Percentiles rank a stretch among this genome's conserved stretches.
Conservation (phyloP, 2,888 invertebrate genomes). For the Tipula unca region DNA sequence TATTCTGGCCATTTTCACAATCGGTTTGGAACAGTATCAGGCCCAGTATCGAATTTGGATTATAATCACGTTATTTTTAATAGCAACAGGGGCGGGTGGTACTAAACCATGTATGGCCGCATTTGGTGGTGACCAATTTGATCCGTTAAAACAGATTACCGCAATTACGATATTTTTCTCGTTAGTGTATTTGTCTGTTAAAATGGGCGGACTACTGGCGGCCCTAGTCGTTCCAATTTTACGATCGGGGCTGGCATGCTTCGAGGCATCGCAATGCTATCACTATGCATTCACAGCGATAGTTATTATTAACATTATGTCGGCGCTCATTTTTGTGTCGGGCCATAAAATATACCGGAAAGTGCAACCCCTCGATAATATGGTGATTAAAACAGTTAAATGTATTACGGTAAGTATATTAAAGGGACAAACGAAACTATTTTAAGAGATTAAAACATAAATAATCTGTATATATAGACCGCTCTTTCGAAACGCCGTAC, state of each 20-base stretch:
- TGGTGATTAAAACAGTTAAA: neutral
- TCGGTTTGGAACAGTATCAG: neutral
- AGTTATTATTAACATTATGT: conserved; percentile 36
- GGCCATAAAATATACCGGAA: neutral
- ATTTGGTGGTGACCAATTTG: conserved; percentile 75
- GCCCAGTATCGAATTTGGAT: neutral
- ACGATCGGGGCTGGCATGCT: conserved; percentile 56
- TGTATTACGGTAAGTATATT: neutral
- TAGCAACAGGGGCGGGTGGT: conserved; percentile 70
- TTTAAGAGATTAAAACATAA: neutral
- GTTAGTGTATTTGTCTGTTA: conserved; percentile 61
- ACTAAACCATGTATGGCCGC: conserved; percentile 77
- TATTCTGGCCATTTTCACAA: neutral
- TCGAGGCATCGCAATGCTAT: conserved; percentile 57
- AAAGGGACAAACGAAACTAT: too few species aligned
- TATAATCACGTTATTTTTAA: conserved; percentile 29
- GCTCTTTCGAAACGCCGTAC: conserved; percentile 43
- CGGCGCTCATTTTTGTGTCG: neutral
- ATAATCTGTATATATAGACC: conserved; percentile 39
- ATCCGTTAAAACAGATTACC: conserved; percentile 52
- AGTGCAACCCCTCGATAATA: neutral
- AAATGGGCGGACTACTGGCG: conserved; percentile 60
- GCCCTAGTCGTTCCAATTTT: conserved; percentile 66
- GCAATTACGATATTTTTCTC: conserved; percentile 65
- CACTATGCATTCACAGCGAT: conserved; percentile 70